phyloP scores from a whole-genome alignment of 2,888 invertebrate genomes.

The Argynnis bischoffii region DNA sequence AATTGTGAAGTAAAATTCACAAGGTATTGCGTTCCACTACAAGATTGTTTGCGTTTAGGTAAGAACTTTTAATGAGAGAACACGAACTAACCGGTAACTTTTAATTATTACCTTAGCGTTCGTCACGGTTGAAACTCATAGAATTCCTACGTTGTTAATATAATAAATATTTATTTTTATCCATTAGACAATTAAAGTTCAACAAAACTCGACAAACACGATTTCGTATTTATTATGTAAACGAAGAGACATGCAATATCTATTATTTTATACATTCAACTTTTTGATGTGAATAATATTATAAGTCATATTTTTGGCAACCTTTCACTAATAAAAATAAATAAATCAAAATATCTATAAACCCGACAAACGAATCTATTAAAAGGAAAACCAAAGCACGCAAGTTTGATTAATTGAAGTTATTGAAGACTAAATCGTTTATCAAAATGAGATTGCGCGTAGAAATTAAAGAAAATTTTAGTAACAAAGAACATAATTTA shows the following conservation, averaged over 20 bases:
- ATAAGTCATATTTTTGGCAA: no score
- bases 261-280: no score
- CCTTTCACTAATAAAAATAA: no score
- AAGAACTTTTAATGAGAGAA: slow-evolving; percentile 74
- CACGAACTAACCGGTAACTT: slow-evolving; percentile 72
- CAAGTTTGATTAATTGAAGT: slow-evolving; percentile 10
- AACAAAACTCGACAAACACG: no score
- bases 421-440: background rate
- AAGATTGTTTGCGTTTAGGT: slow-evolving; percentile 73
- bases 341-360: no score
- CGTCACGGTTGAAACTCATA: slow-evolving; percentile 13
- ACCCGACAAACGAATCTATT: slow-evolving; percentile 7
- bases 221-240: no score
- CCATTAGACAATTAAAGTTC: no score
- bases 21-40: slow-evolving; percentile 58
- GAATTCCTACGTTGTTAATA: no score
- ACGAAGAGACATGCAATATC: no score
- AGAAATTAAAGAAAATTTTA: slow-evolving; percentile 2
- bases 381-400: slow-evolving; percentile 1
- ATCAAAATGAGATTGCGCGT: background rate
- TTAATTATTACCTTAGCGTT: slow-evolving; percentile 62
- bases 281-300: no score
- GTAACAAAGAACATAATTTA: background rate
- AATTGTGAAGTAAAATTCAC: slow-evolving; percentile 38
- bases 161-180: no score